phyloP scores from a whole-genome alignment of 2,797 vertebrate genomes.

The Hydrophis major region DNA sequence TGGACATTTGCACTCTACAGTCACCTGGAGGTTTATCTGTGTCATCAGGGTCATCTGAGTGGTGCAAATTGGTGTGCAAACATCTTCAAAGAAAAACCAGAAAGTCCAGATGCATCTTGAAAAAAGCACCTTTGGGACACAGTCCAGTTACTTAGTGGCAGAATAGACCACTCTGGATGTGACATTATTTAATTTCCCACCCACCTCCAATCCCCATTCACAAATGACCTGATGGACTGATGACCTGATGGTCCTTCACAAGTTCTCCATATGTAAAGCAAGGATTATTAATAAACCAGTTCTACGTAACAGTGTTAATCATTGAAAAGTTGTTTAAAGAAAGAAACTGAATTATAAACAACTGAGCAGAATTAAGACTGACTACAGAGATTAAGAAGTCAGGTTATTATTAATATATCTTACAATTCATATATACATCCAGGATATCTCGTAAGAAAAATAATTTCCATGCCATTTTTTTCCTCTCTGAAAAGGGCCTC shows the following conservation, averaged over 20 bases:
- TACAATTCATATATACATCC: not conserved
- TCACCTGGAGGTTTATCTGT: too few species aligned
- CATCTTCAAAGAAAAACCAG: too few species aligned
- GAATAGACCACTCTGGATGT: not conserved
- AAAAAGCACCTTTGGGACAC: too few species aligned
- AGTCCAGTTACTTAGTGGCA: not conserved
- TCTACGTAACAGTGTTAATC: not conserved
- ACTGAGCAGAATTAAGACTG: not conserved
- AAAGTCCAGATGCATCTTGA: too few species aligned
- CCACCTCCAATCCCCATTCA: not conserved
- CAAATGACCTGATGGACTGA: not conserved
- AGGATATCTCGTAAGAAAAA: not conserved
- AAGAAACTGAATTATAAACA: slow-evolving; percentile 15
- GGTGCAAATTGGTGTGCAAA: too few species aligned
- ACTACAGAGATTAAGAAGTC: not conserved
- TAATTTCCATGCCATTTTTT: not conserved
- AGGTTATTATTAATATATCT: not conserved
- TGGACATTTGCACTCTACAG: too few species aligned
- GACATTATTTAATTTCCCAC: not conserved
- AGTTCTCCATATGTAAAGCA: not conserved
- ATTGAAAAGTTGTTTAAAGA: slow-evolving; percentile 8
- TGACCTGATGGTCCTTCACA: not conserved
- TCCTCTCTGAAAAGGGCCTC: not conserved
- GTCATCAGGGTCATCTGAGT: too few species aligned
- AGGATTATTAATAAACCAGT: not conserved